Evolutionary conservation across 2,797 vertebrate genomes (phyloP), one percentile per base, ranked within the genome.

Genomic region (Characodon lateralis): DNA sequence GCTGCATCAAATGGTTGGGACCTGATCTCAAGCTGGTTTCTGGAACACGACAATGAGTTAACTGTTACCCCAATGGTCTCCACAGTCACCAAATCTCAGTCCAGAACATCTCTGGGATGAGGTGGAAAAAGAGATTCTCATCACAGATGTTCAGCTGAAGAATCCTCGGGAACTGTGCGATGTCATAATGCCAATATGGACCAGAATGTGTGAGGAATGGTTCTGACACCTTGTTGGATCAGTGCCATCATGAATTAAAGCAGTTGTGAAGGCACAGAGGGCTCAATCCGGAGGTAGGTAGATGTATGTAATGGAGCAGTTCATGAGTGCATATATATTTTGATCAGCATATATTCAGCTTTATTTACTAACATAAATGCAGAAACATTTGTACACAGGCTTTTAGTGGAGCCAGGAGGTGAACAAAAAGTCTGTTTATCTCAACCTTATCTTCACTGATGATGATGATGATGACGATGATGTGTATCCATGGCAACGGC

Each of bases 401-500:
- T 53, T 53, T 53, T 3, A 53, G 51, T 53, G 51, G 51, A 53
- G 51, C 51, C 20, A 2, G 20, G 51, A 22, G 4, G 51, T 22
- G 22, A 53, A 6, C 5, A 39, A 65, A 65, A 63, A 35, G 3
- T 65, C 18, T 53, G 18, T 22, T 22, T 22, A 53, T 20, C 18
- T 65, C 1, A 18, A 46, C 22, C n/a, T 69, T n/a, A 6, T 26
- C 24, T 8, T n/a, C 10, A 26, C 22, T 31, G 39, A 14, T 24
- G 20, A 14, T 26, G 50, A 35, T 4, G 35, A 35, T 46, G 10
- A 8, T 7, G 43, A 51, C 14, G 50, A 51, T 51, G 1, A n/a
- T 73, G 2, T 16, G 51, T 69, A 24, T 55, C 41, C 41, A 69
- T 58, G 70, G 71, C 41, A 73, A 73, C 73, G 18, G 43, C 61